Conservation (phyloP, 1,140 invertebrate genomes). For the Drosophila bifasciata region DNA sequence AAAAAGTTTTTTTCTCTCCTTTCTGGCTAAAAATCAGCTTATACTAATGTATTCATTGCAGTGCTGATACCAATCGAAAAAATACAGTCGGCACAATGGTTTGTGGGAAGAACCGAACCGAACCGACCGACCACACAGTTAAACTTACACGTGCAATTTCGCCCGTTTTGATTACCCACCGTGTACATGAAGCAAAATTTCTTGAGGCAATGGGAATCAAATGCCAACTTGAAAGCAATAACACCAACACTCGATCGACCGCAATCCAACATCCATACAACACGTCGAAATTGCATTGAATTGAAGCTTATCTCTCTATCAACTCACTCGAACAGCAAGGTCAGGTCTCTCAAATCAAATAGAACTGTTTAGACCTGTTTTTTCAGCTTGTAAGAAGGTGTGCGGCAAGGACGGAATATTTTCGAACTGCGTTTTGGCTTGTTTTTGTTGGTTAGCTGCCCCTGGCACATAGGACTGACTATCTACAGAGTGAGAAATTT, state of each 20-base stretch:
- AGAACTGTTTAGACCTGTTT: conserved; percentile 64
- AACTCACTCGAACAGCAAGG: conserved; percentile 42
- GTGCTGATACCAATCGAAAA: conserved; percentile 15
- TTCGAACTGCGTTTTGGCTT: conserved; percentile 3
- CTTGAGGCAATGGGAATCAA: conserved; percentile 80
- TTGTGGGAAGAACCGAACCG: background rate
- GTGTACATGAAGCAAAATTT: conserved; percentile 73
- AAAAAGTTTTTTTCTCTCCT: conserved; percentile 22
- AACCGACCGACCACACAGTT: conserved; percentile 12
- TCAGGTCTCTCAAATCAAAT: conserved; percentile 53
- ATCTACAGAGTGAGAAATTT: conserved; percentile 52
- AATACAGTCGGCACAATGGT: background rate
- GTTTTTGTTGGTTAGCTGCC: background rate
- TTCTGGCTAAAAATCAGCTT: conserved; percentile 1
- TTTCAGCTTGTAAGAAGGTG: conserved; percentile 44
- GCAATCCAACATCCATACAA: conserved; percentile 52
- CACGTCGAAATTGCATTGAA: conserved; percentile 30
- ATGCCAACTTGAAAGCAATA: conserved; percentile 82
- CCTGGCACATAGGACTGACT: conserved; percentile 12
- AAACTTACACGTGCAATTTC: conserved; percentile 10
- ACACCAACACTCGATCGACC: conserved; percentile 51
- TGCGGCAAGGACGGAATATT: conserved; percentile 13
- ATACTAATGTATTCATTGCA: conserved; percentile 43
- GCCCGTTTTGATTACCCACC: conserved; percentile 14
- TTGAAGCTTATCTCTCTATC: conserved; percentile 4